phyloP scores from a whole-genome alignment of 2,113 vertebrate genomes.

The Speoplatyrhinus poulsoni region DNA sequence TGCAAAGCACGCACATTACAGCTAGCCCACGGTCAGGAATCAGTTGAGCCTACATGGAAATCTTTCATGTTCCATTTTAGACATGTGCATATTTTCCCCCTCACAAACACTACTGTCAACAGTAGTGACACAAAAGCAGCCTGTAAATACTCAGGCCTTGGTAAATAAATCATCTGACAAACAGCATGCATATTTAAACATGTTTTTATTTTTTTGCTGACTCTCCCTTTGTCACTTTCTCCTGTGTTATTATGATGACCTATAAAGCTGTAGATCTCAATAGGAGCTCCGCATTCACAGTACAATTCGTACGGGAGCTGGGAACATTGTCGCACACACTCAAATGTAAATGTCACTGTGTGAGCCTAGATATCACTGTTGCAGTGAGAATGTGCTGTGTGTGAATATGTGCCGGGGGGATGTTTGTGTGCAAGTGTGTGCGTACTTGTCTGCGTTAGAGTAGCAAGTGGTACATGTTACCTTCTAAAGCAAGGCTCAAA shows the following conservation, averaged over 20 bases:
- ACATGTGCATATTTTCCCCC: slow-evolving; percentile 11
- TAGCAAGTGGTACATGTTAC: too few species aligned
- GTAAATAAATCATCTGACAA: slow-evolving; percentile 60
- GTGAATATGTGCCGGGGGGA: slow-evolving; percentile 3
- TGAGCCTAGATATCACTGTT: slow-evolving; percentile 35
- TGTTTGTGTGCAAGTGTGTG: slow-evolving; percentile 22
- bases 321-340: slow-evolving; percentile 5
- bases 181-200: slow-evolving; percentile 67
- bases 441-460: too few species aligned
- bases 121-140: slow-evolving; percentile 44
- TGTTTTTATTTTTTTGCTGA: slow-evolving; percentile 30
- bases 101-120: slow-evolving; percentile 36
- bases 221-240: slow-evolving; percentile 32
- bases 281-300: slow-evolving; percentile 42
- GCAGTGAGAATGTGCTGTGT: slow-evolving; percentile 24
- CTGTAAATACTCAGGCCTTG: slow-evolving; percentile 38
- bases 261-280: slow-evolving; percentile 36
- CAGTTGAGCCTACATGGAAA: neutral
- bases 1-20: neutral
- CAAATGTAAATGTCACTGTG: slow-evolving; percentile 65
- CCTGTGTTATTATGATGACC: slow-evolving; percentile 41
- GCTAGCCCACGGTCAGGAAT: slow-evolving; percentile 3
- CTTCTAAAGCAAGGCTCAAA: too few species aligned
- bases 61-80: slow-evolving; percentile 19
- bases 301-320: slow-evolving; percentile 38